phyloP scores from a whole-genome alignment of 2,888 invertebrate genomes.

The Lacanobia oleracea region DNA sequence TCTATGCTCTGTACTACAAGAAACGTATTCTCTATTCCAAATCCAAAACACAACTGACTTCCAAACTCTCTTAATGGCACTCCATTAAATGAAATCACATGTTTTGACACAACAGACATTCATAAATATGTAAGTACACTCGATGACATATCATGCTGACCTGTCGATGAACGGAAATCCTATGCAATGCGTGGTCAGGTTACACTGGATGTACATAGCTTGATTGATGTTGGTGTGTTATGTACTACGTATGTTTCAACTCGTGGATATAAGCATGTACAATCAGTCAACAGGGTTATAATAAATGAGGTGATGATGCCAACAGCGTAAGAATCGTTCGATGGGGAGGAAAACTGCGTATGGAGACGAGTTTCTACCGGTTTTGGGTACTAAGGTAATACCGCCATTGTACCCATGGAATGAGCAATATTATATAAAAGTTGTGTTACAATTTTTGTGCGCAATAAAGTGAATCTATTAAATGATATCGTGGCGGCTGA shows the following conservation, averaged over 20 bases:
- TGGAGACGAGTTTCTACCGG: neutral
- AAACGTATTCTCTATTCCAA: neutral
- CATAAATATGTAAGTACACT: neutral
- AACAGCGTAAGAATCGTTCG: slow-evolving; percentile 40
- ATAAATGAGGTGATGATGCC: slow-evolving; percentile 49
- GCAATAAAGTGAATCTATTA: too few species aligned
- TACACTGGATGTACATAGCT: neutral
- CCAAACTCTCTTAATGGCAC: neutral
- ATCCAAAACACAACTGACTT: slow-evolving; percentile 29
- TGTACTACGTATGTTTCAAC: neutral
- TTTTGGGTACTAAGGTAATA: neutral
- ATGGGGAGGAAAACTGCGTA: neutral
- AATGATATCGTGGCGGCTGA: too few species aligned
- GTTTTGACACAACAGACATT: slow-evolving; percentile 34
- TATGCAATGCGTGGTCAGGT: neutral
- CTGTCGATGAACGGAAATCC: neutral
- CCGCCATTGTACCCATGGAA: neutral
- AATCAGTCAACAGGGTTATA: slow-evolving; percentile 33
- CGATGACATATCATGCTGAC: neutral
- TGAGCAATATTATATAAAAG: too few species aligned
- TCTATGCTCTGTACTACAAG: neutral
- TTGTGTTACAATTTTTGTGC: too few species aligned
- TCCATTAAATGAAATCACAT: slow-evolving; percentile 40
- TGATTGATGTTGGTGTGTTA: neutral
- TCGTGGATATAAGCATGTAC: slow-evolving; percentile 26